Evolutionary conservation across 2,797 vertebrate genomes (phyloP).

Genomic region (Bradypus variegatus): DNA sequence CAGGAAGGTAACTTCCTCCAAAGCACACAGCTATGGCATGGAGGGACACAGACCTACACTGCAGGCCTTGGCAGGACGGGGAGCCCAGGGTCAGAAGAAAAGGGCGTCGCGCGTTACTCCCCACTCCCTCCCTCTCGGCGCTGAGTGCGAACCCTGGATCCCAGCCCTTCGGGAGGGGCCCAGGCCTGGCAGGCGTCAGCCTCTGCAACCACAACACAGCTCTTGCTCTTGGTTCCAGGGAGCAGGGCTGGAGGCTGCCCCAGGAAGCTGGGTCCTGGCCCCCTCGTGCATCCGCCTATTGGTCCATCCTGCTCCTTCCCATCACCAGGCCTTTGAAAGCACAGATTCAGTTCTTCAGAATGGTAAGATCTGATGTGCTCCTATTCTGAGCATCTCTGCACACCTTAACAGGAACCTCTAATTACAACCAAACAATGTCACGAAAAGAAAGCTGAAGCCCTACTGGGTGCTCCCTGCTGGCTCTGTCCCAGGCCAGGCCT

Average conservation of each 20-base stretch:
- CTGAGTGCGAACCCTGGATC: background rate
- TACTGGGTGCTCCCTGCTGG: background rate
- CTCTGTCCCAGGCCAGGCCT: background rate
- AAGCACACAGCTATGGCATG: background rate
- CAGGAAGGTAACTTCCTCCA: background rate
- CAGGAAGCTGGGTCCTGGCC: background rate
- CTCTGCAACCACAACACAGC: conserved; percentile 3
- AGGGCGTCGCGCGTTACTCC: background rate
- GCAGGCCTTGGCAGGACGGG: background rate
- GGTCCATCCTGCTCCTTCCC: background rate
- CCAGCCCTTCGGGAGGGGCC: background rate
- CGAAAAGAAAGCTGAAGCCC: background rate
- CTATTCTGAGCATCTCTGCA: background rate
- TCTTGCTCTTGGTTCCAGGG: background rate
- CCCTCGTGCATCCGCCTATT: background rate
- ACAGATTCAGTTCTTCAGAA: background rate
- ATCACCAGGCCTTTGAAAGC: background rate
- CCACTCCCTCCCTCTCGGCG: background rate
- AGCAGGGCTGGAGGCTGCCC: background rate
- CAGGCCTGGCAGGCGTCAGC: conserved; percentile 13
- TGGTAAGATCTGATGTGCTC: background rate
- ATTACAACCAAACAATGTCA: background rate
- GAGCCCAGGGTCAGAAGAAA: background rate
- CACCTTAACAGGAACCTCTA: background rate
- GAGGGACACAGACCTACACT: background rate